Evolutionary conservation across 2,113 vertebrate genomes (phyloP).

Genomic region (Platycercus adscitus): DNA sequence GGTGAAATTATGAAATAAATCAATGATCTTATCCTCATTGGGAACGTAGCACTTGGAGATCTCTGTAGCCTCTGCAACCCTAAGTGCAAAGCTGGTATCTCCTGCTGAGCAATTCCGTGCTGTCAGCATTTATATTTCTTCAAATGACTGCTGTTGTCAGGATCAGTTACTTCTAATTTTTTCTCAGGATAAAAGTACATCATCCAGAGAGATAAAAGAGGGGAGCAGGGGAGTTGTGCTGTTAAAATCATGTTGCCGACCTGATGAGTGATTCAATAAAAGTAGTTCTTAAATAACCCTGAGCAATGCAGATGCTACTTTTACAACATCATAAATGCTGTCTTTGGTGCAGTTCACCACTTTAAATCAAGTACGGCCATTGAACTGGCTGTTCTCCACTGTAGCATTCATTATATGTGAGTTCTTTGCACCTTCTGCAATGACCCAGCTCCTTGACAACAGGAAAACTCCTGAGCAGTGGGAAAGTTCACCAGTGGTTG

Average conservation of each 20-base stretch:
- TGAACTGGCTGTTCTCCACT: not conserved
- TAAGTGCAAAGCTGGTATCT: not conserved
- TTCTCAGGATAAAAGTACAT: not conserved
- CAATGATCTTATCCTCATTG: not conserved
- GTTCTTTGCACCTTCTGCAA: not conserved
- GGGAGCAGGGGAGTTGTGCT: not conserved
- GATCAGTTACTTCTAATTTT: not conserved
- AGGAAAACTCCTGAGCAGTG: not conserved
- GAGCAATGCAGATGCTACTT: not conserved
- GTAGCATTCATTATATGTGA: not conserved
- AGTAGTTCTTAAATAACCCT: not conserved
- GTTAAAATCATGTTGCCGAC: not conserved
- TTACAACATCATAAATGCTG: not conserved
- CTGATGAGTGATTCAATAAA: not conserved
- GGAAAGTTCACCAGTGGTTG: accelerated
- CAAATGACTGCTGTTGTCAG: not conserved
- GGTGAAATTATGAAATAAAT: conserved; percentile 56
- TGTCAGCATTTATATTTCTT: not conserved
- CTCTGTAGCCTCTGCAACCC: not conserved
- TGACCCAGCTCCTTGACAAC: not conserved
- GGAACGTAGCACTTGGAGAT: not conserved
- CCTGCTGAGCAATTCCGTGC: not conserved
- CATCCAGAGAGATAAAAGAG: not conserved
- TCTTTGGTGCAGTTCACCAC: not conserved
- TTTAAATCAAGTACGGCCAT: not conserved